Evolutionary conservation across 1,140 invertebrate genomes (phyloP), one percentile per base, ranked within the genome.

Genomic region (Zaprionus ornatus): DNA sequence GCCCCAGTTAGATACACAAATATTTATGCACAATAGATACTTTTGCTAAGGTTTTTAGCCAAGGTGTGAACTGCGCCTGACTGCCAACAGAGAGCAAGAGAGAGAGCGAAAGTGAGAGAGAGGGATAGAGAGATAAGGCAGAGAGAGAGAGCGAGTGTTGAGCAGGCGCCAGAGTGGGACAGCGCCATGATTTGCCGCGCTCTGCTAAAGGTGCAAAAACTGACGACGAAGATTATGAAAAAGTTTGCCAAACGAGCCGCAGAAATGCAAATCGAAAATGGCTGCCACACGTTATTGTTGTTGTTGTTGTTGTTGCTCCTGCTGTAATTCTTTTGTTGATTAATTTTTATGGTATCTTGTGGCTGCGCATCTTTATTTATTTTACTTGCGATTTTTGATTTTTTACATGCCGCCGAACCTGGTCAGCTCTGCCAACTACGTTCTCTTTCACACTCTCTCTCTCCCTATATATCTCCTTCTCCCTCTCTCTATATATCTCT

Each of bases 1-100:
- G 90, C 90, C 90, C 90, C 90, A 91, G 88, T 91, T 91, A 91
- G 90, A 91, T 91, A 91, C 84, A 91, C 76, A 91, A 91, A 91
- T 91, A 91, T 91, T 91, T 90, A 82, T 90, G 80, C 76, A 86
- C 83, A 69, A 80, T 90, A 85, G 85, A 85, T 90, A 90, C 85
- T 88, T 84, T 88, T 77, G 77, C 78, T 75, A 81, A 73, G 82
- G 74, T 81, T 84, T 81, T 84, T 81, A 67, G 82, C 71, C 84
- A 88, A 87, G 83, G 84, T 87, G 83, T 87, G 85, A 87, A 87
- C 80, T 76, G 77, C 75, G 76, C 50, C 55, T 82, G 79, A 76
- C 25, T 64, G 69, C 4, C 13, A n/a, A 23, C 37, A n/a, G 15
- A 32, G 57, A 60, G 57, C 19, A 23, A 29, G 61, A 23, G 60